Conservation (phyloP, 2,888 invertebrate species). For the Camponotus fellah region DNA sequence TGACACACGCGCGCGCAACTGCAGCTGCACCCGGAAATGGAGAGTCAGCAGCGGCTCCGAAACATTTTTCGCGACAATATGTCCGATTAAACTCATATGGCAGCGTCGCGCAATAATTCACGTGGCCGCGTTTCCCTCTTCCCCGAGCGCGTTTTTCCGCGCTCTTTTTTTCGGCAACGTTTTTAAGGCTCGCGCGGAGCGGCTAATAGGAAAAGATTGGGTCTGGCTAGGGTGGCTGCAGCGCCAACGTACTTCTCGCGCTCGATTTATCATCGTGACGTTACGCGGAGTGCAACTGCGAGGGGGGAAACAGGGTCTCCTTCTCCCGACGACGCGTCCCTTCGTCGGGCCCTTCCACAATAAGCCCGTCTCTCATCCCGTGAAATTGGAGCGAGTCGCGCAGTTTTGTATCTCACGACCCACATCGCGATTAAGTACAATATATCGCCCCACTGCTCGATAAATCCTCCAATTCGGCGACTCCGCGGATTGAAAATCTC, state of each 20-base stretch:
- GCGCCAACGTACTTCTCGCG: conserved; percentile 71
- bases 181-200: conserved; percentile 70
- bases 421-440: conserved; percentile 70
- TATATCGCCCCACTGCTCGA: conserved; percentile 53
- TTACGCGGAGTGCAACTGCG: conserved; percentile 53
- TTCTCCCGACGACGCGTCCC: conserved; percentile 43
- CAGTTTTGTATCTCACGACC: conserved; percentile 72
- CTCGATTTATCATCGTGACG: conserved; percentile 80
- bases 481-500: conserved; percentile 3
- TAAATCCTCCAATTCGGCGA: conserved; percentile 63
- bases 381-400: conserved; percentile 76
- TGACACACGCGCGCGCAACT: neutral
- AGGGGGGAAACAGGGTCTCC: conserved; percentile 53
- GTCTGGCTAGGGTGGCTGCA: conserved; percentile 71
- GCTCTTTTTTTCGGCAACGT: conserved; percentile 68
- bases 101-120: conserved; percentile 65
- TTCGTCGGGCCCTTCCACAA: neutral
- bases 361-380: conserved; percentile 59
- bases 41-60: conserved; percentile 15
- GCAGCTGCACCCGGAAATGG: conserved; percentile 29
- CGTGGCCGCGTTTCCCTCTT: conserved; percentile 15
- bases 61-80: conserved; percentile 50
- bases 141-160: neutral
- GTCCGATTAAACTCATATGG: conserved; percentile 69
- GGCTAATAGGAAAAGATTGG: conserved; percentile 76